Percentiles rank a stretch among this genome's conserved stretches.
Conservation (phyloP, 2,797 vertebrate species). For the Echeneis naucrates region DNA sequence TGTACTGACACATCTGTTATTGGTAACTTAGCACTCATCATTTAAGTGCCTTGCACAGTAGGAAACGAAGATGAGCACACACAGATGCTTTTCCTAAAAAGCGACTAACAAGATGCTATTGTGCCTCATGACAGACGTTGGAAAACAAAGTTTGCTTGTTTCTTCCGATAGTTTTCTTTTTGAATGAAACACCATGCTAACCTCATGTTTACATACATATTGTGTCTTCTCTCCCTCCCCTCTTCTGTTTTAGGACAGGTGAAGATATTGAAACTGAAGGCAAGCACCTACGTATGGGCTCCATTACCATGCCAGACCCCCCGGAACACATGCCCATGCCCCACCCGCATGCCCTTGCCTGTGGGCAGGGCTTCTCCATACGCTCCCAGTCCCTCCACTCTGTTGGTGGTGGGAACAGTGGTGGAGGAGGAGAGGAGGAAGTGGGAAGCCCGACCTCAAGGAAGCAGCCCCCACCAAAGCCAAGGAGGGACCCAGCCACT, state of each 20-base stretch:
- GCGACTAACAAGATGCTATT: constrained; percentile 8
- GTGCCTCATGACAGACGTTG: not conserved
- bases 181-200: not conserved
- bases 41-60: constrained; percentile 9
- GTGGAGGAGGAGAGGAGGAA: constrained; percentile 91
- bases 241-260: constrained; percentile 88
- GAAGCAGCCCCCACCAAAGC: constrained; percentile 97
- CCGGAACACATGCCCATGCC: constrained; percentile 89
- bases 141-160: not conserved
- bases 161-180: not conserved
- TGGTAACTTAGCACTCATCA: constrained; percentile 21
- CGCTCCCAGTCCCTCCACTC: constrained; percentile 98
- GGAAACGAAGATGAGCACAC: not conserved
- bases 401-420: constrained; percentile 89
- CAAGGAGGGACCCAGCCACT: constrained; percentile 96
- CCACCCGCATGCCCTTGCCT: constrained; percentile 80
- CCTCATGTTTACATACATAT: not conserved
- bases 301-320: constrained; percentile 95
- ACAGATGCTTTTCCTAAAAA: not conserved
- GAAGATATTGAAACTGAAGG: constrained; percentile 93
- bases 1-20: constrained; percentile 43
- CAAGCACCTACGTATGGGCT: constrained; percentile 97
- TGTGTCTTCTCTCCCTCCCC: not conserved
- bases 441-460: constrained; percentile 93
- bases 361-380: constrained; percentile 92